Base-by-base conservation (phyloP, 2,113 vertebrate species). In the Stercorarius parasiticus region DNA sequence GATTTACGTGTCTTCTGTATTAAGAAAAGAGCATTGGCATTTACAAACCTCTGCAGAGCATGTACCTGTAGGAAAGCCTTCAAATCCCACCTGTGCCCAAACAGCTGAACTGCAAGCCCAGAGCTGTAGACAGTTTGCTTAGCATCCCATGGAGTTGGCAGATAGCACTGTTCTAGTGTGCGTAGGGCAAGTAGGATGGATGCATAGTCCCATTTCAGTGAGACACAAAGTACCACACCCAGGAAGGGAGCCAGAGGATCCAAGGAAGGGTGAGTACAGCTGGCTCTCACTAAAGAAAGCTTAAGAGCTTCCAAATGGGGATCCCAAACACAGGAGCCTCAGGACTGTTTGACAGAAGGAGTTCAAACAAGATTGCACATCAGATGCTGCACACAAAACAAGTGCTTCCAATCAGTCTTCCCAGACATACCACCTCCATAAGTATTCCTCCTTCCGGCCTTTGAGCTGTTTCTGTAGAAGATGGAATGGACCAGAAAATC, bases 81-180 rank as follows among this genome's bases (percentile, higher is more conserved):
- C 45, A 49, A 55, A 43, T 40, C 15, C 27, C 29, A 72, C 13
- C 43, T 56, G 50, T 34, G 78, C 59, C 64, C 56, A 65, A 70
- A 36, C 1, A 53, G 34, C 73, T 73, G 59, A 90, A 45, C 11
- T 77, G 38, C 21, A 53, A 58, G 2, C n/a, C 66, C 62, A 50
- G n/a, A 69, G 62, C 38, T n/a, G 38, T 59, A 17, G 40, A 64
- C 3, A 10, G 32, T 6, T 29, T 5, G 27, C 10, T 9, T 38
- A 86, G 56, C 55, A 61, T 2, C 69, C 36, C 0, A 0, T 3
- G 27, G 12, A 69, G n/a, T 2, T 32, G 43, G 53, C 27, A 58
- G 59, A 14, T 5, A 94, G 49, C 42, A 29, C 45, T 23, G 38
- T 50, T 71, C 34, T 53, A 40, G 36, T n/a, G 43, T 22, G 12